Evolutionary conservation across 2,113 vertebrate genomes (phyloP), one percentile per base, ranked within the genome.

Genomic region (Emydura subglobosa): DNA sequence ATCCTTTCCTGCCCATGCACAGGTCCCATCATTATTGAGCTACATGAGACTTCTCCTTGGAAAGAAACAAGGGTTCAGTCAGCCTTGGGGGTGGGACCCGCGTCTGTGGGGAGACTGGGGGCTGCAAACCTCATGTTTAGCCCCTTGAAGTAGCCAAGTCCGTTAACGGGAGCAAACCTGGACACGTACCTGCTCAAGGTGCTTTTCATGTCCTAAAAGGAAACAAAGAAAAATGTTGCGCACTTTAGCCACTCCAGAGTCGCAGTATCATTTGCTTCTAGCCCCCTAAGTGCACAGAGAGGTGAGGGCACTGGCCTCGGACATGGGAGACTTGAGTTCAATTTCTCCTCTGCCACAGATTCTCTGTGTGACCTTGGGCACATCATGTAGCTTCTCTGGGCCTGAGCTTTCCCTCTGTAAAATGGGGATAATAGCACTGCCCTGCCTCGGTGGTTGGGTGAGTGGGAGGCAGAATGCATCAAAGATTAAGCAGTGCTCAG

Each of bases 161-260:
- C 1, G 31, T 2, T 72, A 68, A 12, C 24, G 90, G 50, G 34
- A 94, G 84, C 0, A 2, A 90, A 7, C 65, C 82, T 0, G 0
- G 55, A 31, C n/a, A 90, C 95, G 44, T n/a, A 97, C 96, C 91
- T 97, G 82, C 29, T 86, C 87, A 97, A 68, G 85, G 96, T 0
- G 50, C n/a, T 94, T 88, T 89, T 96, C 94, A 96, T 92, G 85
- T 96, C 96, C 96, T 97, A 94, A 84, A 96, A 89, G 6, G 42
- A 92, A 34, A 78, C 74, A 96, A 94, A 93, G 44, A 95, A 89
- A 94, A 96, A 82, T 0, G 0, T 54, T 61, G 80, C 10, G 65
- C 54, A 6, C 85, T 95, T 86, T 85, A 47, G 47, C 39, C 72
- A 31, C 72, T 88, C 44, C 34, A 61, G 17, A 83, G 17, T 76